Evolutionary conservation across 30 jellyfish, hydroid and myxozoan species (phyloP).

Genomic region (Morbakka virulenta): DNA sequence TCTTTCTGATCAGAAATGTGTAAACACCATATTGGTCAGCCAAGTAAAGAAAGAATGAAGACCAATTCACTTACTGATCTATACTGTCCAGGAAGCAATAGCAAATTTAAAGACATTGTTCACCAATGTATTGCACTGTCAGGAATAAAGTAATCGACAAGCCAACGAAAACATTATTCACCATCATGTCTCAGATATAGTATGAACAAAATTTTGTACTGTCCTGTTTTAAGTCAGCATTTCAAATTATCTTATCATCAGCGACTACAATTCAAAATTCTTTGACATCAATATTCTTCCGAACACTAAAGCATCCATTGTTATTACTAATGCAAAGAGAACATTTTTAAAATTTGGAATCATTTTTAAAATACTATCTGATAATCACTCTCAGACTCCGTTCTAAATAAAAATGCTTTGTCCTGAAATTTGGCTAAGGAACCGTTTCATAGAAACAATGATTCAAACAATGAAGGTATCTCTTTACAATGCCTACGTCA

Average conservation of each 20-base stretch:
- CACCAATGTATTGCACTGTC: not conserved
- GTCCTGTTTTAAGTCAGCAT: slow-evolving; percentile 33
- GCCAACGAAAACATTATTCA: not conserved
- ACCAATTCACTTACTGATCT: no score
- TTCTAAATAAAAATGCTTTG: no score
- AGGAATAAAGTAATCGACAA: not conserved
- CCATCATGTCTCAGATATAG: no score
- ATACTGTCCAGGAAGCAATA: slow-evolving; percentile 23
- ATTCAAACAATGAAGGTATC: no score
- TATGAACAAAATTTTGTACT: slow-evolving; percentile 36
- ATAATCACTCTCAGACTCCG: no score
- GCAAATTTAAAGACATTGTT: slow-evolving; percentile 10
- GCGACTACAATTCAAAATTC: slow-evolving; percentile 52
- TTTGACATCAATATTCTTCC: no score
- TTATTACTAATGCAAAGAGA: slow-evolving; percentile 17
- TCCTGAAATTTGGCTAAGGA: no score
- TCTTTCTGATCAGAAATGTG: no score
- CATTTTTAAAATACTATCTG: slow-evolving; percentile 2
- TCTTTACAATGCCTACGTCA: not conserved
- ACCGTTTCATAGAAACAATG: no score
- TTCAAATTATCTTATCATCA: slow-evolving; percentile 17
- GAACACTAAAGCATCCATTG: slow-evolving; percentile 19
- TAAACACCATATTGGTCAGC: no score
- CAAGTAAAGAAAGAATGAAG: no score
- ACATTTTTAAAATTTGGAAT: slow-evolving; percentile 34